These are phyloP conservation scores for Andinoacara biseriatus DNA, from an alignment of 2,113 vertebrate genomes.

Conservation along the genomic window DNA sequence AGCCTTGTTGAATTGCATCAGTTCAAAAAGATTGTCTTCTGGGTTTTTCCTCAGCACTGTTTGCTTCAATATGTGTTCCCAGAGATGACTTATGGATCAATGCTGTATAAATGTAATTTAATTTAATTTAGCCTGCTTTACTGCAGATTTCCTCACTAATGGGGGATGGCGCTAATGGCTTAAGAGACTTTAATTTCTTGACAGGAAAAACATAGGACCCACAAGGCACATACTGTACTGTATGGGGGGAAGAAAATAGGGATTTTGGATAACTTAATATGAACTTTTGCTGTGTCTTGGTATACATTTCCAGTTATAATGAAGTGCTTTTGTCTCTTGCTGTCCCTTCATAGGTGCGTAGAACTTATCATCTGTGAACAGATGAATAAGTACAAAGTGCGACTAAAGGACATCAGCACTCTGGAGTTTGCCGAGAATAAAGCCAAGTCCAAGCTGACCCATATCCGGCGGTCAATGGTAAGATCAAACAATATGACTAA, in stretches of 20 bases:
- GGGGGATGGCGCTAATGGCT: background rate
- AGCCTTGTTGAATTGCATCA: background rate
- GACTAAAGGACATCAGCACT: constrained; percentile 96
- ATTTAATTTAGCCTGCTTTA: background rate
- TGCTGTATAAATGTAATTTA: background rate
- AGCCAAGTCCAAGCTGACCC: constrained; percentile 92
- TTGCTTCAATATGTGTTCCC: background rate
- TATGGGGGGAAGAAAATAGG: accelerated
- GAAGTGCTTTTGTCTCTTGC: background rate
- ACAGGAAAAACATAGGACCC: background rate
- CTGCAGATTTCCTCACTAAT: background rate
- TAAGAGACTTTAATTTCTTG: background rate
- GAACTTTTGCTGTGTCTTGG: background rate
- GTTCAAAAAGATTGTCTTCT: background rate
- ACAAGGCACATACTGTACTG: background rate
- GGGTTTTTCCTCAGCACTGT: background rate
- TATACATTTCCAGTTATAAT: background rate
- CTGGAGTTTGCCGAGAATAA: constrained; percentile 98
- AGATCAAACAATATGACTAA: constrained; percentile 56
- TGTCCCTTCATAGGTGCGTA: constrained; percentile 84
- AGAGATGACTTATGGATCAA: background rate
- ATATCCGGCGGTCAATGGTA: constrained; percentile 97
- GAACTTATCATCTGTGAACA: constrained; percentile 95
- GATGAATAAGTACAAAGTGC: constrained; percentile 96
- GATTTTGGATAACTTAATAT: background rate